Evolutionary conservation across 2,797 vertebrate genomes (phyloP), one percentile per base, ranked within the genome.

Genomic region (Prionace glauca): DNA sequence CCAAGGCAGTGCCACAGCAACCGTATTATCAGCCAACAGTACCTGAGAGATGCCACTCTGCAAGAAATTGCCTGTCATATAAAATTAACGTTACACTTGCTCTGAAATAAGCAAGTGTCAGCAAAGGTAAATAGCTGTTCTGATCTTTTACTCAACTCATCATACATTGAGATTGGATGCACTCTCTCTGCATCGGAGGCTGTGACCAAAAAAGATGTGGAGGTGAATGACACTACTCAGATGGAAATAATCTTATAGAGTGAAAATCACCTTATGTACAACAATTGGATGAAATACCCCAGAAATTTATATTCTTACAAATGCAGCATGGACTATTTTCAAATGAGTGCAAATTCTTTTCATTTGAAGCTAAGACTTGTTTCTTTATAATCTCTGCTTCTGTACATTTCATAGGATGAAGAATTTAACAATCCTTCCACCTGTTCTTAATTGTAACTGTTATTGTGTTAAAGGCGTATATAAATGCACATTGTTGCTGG

Each of bases 51-150:
- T 92, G 90, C 65, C 90, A 92, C 90, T 92, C 90, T 41, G 36
- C 69, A 20, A 67, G 62, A 92, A 92, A 92, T 67, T 69, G 90
- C 62, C 90, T 92, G 90, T 92, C 90, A 69, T 41, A 92, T 92
- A 41, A 69, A 92, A 92, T 92, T 69, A 92, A 92, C 0, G 90
- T 92, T 92, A 67, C 36, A 67, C n/a, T 92, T 92, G 90, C 90
- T 92, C 65, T n/a, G n/a, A 41, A 67, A 92, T 36, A 92, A 92
- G 36, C 22, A 67, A 92, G n/a, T 36, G 65, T 92, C 90, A 69
- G 32, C 36, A 92, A 69, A 92, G 90, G 90, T 92, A 92, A 69
- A 24, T 92, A 24, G 45, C 32, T 69, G 62, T 16, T 92, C 62
- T n/a, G 90, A 92, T 92, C 90, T 92, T 92, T 67, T 69, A 36